Evolutionary conservation across 2,888 invertebrate species (phyloP), one percentile per base, ranked within the genome.

Genomic region (Choreutis nemorana): DNA sequence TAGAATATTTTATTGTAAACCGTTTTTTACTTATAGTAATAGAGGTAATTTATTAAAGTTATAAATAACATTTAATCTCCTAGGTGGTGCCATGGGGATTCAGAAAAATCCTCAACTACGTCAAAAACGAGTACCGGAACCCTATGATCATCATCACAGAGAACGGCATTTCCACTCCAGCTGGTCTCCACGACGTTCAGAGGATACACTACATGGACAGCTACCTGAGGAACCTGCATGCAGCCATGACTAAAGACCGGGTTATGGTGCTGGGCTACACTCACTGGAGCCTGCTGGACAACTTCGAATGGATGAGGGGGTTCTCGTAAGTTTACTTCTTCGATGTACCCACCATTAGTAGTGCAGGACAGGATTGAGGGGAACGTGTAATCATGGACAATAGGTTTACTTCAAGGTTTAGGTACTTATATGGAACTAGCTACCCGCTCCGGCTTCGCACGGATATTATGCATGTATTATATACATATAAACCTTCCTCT

Each of bases 271-370:
- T 70, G 5, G 89, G 86, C 0, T 93, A 91, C 49, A 83, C 87
- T 0, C 83, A 85, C 30, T 91, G 91, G 90, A 87, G 87, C 38
- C 61, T 93, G 9, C 80, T 92, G 62, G 92, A 94, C 48, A 90
- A 90, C 50, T 90, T 87, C 58, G 91, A 93, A 56, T 92, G 91
- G 91, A 75, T 78, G 33, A 73, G 81, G 23, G 92, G 91, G 14
- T 91, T 82, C 51, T 83, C 84, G 83, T 87, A 37, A 71, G 75
- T 67, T 27, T 11, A 18, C 15, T 6, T n/a, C n/a, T n/a, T n/a
- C n/a, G n/a, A n/a, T n/a, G n/a, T n/a, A n/a, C n/a, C n/a, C n/a
- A n/a, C n/a, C n/a, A n/a, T n/a, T n/a, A n/a, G n/a, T n/a, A n/a
- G n/a, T n/a, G n/a, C n/a, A n/a, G n/a, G n/a, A n/a, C n/a, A n/a